Percentiles rank a stretch among this genome's conserved stretches.
phyloP scores from a whole-genome alignment of 2,113 vertebrate genomes.

The Myrmecobius fasciatus region DNA sequence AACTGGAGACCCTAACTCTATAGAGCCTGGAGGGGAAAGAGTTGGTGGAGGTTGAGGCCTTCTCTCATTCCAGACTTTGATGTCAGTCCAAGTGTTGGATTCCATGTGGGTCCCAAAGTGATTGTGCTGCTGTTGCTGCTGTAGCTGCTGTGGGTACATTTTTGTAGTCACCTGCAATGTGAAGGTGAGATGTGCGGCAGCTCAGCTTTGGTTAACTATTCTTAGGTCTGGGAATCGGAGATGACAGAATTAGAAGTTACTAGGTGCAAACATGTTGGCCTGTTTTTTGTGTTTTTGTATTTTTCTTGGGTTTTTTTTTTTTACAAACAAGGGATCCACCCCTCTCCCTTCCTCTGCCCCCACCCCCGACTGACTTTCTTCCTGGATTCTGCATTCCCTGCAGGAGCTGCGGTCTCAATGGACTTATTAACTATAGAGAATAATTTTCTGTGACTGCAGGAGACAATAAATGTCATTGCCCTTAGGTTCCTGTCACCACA shows the following conservation, averaged over 20 bases:
- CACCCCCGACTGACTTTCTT: constrained; percentile 51
- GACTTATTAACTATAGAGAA: neutral
- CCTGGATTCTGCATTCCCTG: constrained; percentile 52
- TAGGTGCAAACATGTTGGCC: constrained; percentile 71
- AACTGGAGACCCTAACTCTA: neutral
- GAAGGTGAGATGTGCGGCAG: constrained; percentile 14
- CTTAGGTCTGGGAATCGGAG: constrained; percentile 68
- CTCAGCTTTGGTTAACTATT: constrained; percentile 63
- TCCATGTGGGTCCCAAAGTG: neutral
- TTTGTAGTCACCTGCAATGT: constrained; percentile 50
- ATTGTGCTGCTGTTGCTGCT: constrained; percentile 5
- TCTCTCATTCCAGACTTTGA: neutral
- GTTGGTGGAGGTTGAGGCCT: neutral
- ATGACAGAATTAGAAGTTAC: constrained; percentile 72
- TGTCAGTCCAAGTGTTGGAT: neutral
- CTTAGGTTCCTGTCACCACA: neutral
- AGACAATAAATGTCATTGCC: neutral
- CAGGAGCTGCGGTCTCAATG: constrained; percentile 35
- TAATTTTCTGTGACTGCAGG: neutral
- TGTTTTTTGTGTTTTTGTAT: constrained; percentile 33
- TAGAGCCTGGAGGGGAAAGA: neutral
- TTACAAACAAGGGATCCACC: constrained; percentile 65
- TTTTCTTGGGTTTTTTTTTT: neutral
- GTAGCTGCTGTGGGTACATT: neutral
- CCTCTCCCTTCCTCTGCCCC: constrained; percentile 22